A percentile compares a stretch with the other conserved stretches of the same genome.
phyloP scores from a whole-genome alignment of 2,797 vertebrate genomes.

The Chaetodon trifasciatus region DNA sequence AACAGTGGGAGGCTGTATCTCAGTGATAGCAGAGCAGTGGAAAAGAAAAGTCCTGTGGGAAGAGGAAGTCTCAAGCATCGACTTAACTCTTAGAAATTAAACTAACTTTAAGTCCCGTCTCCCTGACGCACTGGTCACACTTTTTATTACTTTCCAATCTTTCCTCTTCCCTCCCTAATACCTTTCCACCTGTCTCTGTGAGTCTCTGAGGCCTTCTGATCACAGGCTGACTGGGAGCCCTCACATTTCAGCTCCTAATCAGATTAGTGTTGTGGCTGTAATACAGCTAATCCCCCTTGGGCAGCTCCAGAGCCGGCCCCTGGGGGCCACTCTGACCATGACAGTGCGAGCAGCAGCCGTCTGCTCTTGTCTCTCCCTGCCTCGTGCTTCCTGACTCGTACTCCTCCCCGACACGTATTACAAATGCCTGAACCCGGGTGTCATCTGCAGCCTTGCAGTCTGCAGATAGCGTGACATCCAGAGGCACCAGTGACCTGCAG shows the following conservation, averaged over 20 bases:
- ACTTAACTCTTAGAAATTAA: constrained; percentile 15
- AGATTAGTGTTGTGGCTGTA: constrained; percentile 73
- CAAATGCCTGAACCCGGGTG: neutral
- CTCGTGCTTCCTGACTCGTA: constrained; percentile 15
- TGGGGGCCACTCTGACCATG: constrained; percentile 43
- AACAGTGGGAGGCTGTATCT: constrained; percentile 29
- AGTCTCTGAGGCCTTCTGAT: constrained; percentile 55
- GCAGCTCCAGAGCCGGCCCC: constrained; percentile 47
- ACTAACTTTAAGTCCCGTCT: constrained; percentile 6
- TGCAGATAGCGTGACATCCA: constrained; percentile 23
- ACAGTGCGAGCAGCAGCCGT: constrained; percentile 26
- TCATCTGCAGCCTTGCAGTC: constrained; percentile 32
- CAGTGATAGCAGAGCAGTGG: constrained; percentile 5
- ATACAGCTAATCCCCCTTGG: constrained; percentile 68
- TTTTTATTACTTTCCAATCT: constrained; percentile 17
- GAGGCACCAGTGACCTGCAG: neutral
- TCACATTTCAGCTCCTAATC: constrained; percentile 79
- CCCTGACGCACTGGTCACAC: neutral
- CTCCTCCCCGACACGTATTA: neutral
- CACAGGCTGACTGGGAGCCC: constrained; percentile 62
- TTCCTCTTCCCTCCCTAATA: constrained; percentile 1
- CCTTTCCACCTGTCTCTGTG: constrained; percentile 53
- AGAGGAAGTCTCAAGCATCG: constrained; percentile 17
- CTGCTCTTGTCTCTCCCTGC: constrained; percentile 10
- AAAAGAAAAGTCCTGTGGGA: constrained; percentile 18